Evolutionary conservation across 1,140 invertebrate species (phyloP), one percentile per base, ranked within the genome.

Genomic region (Drosophila littoralis): DNA sequence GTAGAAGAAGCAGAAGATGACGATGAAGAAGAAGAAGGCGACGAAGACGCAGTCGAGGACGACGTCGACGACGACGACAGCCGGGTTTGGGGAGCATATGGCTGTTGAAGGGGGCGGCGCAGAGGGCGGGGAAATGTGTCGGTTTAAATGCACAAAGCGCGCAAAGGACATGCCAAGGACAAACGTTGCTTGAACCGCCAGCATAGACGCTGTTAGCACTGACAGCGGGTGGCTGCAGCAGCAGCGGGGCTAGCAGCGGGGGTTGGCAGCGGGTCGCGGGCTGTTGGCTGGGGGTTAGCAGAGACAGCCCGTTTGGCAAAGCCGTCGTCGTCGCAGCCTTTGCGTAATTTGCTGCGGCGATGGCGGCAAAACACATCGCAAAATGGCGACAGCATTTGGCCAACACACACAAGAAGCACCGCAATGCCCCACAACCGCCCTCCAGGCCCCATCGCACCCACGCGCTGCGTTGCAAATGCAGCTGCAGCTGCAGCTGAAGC

Each of bases 91-190:
- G 15, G 1, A 51, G 50, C 50, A 51, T 51, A 51, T 51, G 50
- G 50, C 50, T 32, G 48, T 22, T 9, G 32, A 40, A 15, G 3
- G 10, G 64, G 32, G 15, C 6, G 12, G 17, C 0, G 13, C 5
- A 2, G 46, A 33, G 40, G 17, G n/a, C 7, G 22, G 57, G 40
- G 35, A 40, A 38, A 58, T 68, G 54, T 67, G 83, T 79, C 67
- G 84, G 84, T 75, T 83, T 88, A 89, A 88, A 89, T 89, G 83
- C 84, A 89, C 80, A 89, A 84, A 84, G 85, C 80, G 85, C 77
- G 84, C 84, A 89, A 89, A 89, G 84, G 84, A 89, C 84, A 89
- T 89, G 77, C 84, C 84, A 89, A 89, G 84, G 84, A 89, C 84
- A 89, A 89, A 89, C 84, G 84, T 89, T 84, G 88, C 84, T 88